Base-by-base conservation (phyloP, 2,888 invertebrate genomes). In the Pogonocherus hispidulus region DNA sequence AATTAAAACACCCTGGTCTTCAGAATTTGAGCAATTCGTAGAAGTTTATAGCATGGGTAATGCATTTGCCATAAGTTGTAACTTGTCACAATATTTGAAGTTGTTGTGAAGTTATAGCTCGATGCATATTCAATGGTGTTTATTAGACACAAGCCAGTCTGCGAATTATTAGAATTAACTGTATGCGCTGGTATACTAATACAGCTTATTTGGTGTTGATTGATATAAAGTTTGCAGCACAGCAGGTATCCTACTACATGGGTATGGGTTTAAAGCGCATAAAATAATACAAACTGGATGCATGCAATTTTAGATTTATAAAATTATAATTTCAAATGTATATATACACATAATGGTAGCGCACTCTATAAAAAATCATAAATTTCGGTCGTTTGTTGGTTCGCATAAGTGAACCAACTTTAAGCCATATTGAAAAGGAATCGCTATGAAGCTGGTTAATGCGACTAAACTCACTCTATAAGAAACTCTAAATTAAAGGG, bases 1-100 rank as follows among this genome's bases (percentile, higher is more conserved):
- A 51, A 51, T 51, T 51, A 51, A 51, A 51, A 51, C 22, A 51
- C 5, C 14, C 49, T 22, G 22, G 23, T 23, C 49, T 51, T 51
- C 49, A 14, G 23, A 51, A 51, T 23, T 51, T 22, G 3, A 22
- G n/a, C 49, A 11, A 51, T 32, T 32, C 9, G 8, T 8, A 8
- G 32, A 32, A 32, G 32, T 32, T 32, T 32, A 8, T 32, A 32
- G 32, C 11, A 32, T 11, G 11, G 6, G 8, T 32, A 32, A 8
- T 32, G 32, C 32, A 32, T 8, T 32, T 32, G 32, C 32, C 32
- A 9, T 11, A 32, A 32, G 32, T 32, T 2, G 3, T 32, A 32
- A 32, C 32, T 8, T 8, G 32, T 32, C 32, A 32, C 8, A 2
- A 32, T 9, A 11, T 11, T 6, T 9, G 32, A 11, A 32, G 32